Conservation (phyloP, 2,888 invertebrate species). For the Erebia epiphron region DNA sequence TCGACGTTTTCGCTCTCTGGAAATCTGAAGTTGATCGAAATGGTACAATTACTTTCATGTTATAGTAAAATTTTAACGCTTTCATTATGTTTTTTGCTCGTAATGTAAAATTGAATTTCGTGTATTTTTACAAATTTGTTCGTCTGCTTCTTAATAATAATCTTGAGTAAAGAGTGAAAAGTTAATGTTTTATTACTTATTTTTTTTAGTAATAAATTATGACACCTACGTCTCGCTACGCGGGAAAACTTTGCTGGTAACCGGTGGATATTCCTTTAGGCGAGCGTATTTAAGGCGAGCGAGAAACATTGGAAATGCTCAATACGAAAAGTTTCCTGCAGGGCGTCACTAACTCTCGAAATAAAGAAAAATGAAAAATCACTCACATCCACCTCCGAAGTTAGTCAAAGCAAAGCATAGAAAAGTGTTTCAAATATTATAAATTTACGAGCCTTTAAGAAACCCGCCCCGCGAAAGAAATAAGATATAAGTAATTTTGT, state of each 20-base stretch:
- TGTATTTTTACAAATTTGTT: too few relatives aligned
- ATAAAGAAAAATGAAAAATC: slow-evolving; percentile 38
- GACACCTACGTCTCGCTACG: slow-evolving; percentile 45
- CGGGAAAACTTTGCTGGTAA: slow-evolving; percentile 44
- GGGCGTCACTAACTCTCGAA: slow-evolving; percentile 37
- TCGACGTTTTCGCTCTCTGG: too few relatives aligned
- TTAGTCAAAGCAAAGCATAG: slow-evolving; percentile 30
- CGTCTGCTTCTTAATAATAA: too few relatives aligned
- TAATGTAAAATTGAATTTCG: too few relatives aligned
- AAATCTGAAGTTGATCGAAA: too few relatives aligned
- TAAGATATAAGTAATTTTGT: too few relatives aligned
- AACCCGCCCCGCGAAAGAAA: too few relatives aligned
- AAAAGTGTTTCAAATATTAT: slow-evolving; percentile 16
- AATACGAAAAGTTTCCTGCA: background rate
- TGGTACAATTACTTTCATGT: too few relatives aligned
- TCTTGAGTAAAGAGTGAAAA: too few relatives aligned
- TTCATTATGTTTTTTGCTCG: too few relatives aligned
- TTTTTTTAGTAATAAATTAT: slow-evolving; percentile 40
- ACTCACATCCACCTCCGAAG: slow-evolving; percentile 42
- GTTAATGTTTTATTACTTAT: background rate
- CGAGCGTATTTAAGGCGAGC: slow-evolving; percentile 13
- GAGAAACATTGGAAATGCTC: slow-evolving; percentile 36
- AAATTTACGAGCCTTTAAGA: too few relatives aligned
- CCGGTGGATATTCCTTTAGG: slow-evolving; percentile 46
- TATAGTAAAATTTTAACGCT: too few relatives aligned